Base-by-base conservation (phyloP, 2,888 invertebrate genomes). In the Drosophila neutralis region DNA sequence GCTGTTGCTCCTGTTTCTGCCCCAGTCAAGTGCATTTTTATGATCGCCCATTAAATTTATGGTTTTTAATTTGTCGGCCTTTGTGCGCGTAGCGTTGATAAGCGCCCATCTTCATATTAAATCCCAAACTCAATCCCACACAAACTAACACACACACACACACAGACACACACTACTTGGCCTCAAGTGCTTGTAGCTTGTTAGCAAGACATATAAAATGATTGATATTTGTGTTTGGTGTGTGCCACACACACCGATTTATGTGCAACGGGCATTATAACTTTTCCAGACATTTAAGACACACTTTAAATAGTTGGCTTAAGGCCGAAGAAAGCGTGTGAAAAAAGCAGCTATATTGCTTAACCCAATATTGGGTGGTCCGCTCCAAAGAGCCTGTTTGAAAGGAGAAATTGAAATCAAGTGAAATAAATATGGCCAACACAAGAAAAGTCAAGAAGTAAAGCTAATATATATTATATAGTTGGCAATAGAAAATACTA, bases 1-100 rank as follows among this genome's bases (percentile, higher is more conserved):
- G 62, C 36, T 27, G 51, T 54, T 64, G 62, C 31, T 40, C 53
- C 49, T 49, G 36, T 38, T 40, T 18, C 60, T 63, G 69, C 80
- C 76, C 69, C 73, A 65, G 65, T 85, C 86, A 85, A 85, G 90
- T 82, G 71, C 86, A 69, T 80, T 85, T 85, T 85, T 89, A 85
- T 78, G 85, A 77, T 61, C 86, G 64, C 90, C 82, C 90, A 89
- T 89, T 85, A 89, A 87, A 82, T 85, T 85, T 87, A 85, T 87
- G 90, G 63, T 75, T 80, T 87, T 89, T 82, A 83, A 85, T 85
- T 89, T 87, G 84, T 80, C 71, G 87, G 79, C 64, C 59, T 76
- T 75, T 78, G 76, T 74, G 69, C 51, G 52, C 78, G 57, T 57
- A 56, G 59, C 45, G 29, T 60, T 70, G 77, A 80, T 80, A 80